Base-by-base conservation (phyloP, 2,113 vertebrate genomes). In the Helogale parvula region DNA sequence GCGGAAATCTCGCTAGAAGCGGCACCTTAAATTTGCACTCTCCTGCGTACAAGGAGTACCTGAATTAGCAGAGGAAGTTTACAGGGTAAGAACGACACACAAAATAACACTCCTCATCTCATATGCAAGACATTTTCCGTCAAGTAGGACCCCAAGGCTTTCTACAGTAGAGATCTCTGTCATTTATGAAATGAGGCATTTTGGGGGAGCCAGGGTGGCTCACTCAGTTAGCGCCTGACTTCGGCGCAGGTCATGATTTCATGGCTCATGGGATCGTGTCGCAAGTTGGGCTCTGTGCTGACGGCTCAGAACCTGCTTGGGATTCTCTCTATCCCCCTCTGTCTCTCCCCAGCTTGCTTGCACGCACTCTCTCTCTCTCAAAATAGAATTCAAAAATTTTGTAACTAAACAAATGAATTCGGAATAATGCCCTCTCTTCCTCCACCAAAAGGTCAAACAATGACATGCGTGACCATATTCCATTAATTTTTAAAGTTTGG, bases 11-110 rank as follows among this genome's bases (percentile, higher is more conserved):
- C 84, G 17, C 33, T 60, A 71, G 41, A 85, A 89, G n/a, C 71
- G 27, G 71, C 9, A 79, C n/a, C 69, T 95, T 41, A 86, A 87
- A 91, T 96, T 11, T 94, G 77, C 10, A 65, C 15, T 85, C 41
- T 65, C 60, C 5, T 65, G 52, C 84, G 41, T 91, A 95, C 50
- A 83, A 91, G 50, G 54, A 83, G 16, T 8, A 74, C 71, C 38
- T 79, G 65, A 89, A 81, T 82, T 66, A 74, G 33, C 63, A 96
- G 12, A 93, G 65, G 13, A 94, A 74, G 74, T 45, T 97, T 54
- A 79, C 1, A 76, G 50, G 35, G 4, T 84, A 85, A 86, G 63
- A 80, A 69, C 9, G 23, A 52, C 9, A 5, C 17, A 66, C 31
- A 60, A 86, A 95, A 83, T 2, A 52, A 54, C 29, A 79, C 29